These are phyloP conservation scores for Aphodius sticticus DNA, from an alignment of 2,888 invertebrate species.

Conservation along the genomic window DNA sequence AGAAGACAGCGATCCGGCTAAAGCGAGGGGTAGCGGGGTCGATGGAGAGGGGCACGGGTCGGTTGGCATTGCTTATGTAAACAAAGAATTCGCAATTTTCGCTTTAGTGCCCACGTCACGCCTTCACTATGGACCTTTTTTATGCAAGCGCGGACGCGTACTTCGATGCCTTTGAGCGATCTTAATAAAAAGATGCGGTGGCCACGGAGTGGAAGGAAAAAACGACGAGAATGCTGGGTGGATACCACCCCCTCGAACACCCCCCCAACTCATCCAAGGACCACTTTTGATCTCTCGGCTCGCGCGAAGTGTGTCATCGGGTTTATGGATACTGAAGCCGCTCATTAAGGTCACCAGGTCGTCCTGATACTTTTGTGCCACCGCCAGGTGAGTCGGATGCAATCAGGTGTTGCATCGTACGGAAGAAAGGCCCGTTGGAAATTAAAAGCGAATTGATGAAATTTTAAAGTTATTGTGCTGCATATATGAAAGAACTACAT, in stretches of 20 bases:
- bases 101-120: slow-evolving; percentile 25
- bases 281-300: slow-evolving; percentile 18
- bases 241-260: neutral
- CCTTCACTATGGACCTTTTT: slow-evolving; percentile 21
- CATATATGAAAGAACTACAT: too few relatives aligned
- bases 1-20: slow-evolving; percentile 7
- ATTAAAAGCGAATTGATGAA: too few relatives aligned
- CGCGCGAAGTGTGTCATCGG: neutral
- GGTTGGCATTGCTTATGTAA: slow-evolving; percentile 27
- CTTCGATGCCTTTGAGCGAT: slow-evolving; percentile 20
- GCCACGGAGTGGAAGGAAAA: neutral
- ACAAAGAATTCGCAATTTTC: slow-evolving; percentile 29
- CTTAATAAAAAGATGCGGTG: slow-evolving; percentile 19
- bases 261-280: slow-evolving; percentile 5
- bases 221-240: neutral
- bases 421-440: neutral
- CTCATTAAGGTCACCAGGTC: slow-evolving; percentile 17
- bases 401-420: neutral
- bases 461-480: too few relatives aligned
- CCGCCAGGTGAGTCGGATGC: neutral
- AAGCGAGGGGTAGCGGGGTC: neutral
- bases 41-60: neutral
- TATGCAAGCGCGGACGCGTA: slow-evolving; percentile 7
- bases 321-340: slow-evolving; percentile 5
- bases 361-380: neutral